A percentile compares a stretch with the other conserved stretches of the same genome.
Conservation (phyloP, 2,797 vertebrate species). For the Sebastolobus alascanus region DNA sequence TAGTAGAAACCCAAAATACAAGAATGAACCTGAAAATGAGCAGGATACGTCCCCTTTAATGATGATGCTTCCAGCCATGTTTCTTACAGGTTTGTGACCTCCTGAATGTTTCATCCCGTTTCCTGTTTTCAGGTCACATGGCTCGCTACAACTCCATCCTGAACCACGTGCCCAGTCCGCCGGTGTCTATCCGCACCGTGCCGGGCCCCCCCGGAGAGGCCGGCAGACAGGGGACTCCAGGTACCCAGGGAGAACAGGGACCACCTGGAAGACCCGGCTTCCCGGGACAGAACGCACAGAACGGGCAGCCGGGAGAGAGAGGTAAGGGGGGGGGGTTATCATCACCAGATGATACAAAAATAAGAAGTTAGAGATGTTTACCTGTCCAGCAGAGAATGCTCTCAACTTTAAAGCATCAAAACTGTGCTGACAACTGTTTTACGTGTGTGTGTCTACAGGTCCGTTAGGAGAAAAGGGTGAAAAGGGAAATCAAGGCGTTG, state of each 20-base stretch:
- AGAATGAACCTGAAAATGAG: too few relatives aligned
- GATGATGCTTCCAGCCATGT: not conserved
- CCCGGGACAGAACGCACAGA: conserved; percentile 92
- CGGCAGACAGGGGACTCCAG: conserved; percentile 89
- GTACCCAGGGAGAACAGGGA: conserved; percentile 94
- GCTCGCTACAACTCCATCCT: conserved; percentile 93
- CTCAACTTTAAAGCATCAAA: not conserved
- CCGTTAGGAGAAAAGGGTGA: conserved; percentile 93
- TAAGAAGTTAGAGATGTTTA: not conserved
- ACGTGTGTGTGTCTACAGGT: conserved; percentile 81
- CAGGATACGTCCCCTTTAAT: too few relatives aligned
- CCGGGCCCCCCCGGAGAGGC: conserved; percentile 95
- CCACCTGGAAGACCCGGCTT: conserved; percentile 93
- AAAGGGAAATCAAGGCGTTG: conserved; percentile 90
- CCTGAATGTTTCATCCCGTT: not conserved
- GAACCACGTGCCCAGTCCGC: conserved; percentile 92
- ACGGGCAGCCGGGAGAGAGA: conserved; percentile 93
- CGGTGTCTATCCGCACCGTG: conserved; percentile 88
- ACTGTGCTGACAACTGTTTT: not conserved
- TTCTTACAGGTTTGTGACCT: not conserved
- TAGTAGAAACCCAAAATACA: too few relatives aligned
- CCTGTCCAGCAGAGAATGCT: not conserved
- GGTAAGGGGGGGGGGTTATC: conserved; percentile 64
- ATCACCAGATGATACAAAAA: not conserved
- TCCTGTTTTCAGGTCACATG: conserved; percentile 90